Evolutionary conservation across 1,140 invertebrate genomes (phyloP).

Genomic region (Temnothorax nylanderi): DNA sequence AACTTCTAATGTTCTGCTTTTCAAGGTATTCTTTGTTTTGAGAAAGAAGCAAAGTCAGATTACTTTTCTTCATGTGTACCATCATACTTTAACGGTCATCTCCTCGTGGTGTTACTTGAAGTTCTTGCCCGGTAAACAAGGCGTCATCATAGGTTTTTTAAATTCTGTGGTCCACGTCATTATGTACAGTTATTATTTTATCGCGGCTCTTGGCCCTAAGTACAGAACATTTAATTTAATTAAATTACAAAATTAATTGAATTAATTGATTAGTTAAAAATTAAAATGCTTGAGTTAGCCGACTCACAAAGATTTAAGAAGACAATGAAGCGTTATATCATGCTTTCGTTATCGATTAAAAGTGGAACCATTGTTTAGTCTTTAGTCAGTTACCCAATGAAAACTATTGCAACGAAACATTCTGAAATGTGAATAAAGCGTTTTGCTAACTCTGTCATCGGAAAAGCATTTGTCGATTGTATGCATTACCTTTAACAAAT

Average conservation of each 20-base stretch:
- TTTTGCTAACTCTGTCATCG: neutral
- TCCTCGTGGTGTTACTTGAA: constrained; percentile 86
- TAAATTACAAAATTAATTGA: neutral
- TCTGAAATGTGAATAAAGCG: constrained; percentile 38
- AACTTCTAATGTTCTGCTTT: neutral
- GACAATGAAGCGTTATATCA: neutral
- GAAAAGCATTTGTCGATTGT: neutral
- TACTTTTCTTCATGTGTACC: constrained; percentile 88
- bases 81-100: constrained; percentile 86
- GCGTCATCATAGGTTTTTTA: constrained; percentile 85
- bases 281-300: neutral
- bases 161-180: constrained; percentile 91
- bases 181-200: constrained; percentile 92
- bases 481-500: neutral
- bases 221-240: too few relatives aligned
- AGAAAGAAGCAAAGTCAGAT: constrained; percentile 88
- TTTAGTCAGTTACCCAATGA: neutral
- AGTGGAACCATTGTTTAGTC: constrained; percentile 3
- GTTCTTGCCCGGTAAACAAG: constrained; percentile 85
- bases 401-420: neutral
- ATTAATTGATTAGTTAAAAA: constrained; percentile 8
- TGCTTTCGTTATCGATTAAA: constrained; percentile 18
- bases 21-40: constrained; percentile 87
- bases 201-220: constrained; percentile 89
- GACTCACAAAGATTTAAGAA: neutral